Conservation (phyloP, 2,888 invertebrate genomes). For the Ecdyonurus torrentis region DNA sequence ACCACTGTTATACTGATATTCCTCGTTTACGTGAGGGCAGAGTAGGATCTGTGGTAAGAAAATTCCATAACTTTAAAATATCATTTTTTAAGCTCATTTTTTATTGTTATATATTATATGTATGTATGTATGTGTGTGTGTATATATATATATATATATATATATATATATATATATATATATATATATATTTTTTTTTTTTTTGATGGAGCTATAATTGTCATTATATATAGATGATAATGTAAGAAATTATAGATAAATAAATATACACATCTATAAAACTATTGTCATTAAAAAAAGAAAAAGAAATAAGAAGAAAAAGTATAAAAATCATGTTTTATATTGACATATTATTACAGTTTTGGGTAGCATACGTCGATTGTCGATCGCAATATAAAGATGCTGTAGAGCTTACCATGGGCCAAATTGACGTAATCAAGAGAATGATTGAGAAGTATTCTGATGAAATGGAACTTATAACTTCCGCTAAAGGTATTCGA, state of each 20-base stretch:
- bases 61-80: background rate
- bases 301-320: too few species aligned
- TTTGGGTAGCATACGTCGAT: constrained; percentile 27
- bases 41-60: constrained; percentile 62
- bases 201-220: too few species aligned
- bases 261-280: too few species aligned
- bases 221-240: too few species aligned
- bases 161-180: background rate
- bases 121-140: constrained; percentile 3
- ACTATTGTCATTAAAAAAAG: too few species aligned
- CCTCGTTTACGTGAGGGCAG: constrained; percentile 64
- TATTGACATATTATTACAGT: constrained; percentile 19
- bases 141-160: background rate
- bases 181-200: background rate
- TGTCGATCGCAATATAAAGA: constrained; percentile 26
- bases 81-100: too few species aligned
- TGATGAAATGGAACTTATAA: constrained; percentile 15
- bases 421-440: constrained; percentile 29
- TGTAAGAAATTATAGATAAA: too few species aligned
- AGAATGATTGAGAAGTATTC: constrained; percentile 22
- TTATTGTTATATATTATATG: constrained; percentile 5
- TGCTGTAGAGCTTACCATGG: constrained; percentile 26
- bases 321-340: background rate
- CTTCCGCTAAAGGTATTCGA: constrained; percentile 17
- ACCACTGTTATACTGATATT: constrained; percentile 60